Evolutionary conservation across 2,888 invertebrate genomes (phyloP).

Genomic region (Drosophila anomelani): DNA sequence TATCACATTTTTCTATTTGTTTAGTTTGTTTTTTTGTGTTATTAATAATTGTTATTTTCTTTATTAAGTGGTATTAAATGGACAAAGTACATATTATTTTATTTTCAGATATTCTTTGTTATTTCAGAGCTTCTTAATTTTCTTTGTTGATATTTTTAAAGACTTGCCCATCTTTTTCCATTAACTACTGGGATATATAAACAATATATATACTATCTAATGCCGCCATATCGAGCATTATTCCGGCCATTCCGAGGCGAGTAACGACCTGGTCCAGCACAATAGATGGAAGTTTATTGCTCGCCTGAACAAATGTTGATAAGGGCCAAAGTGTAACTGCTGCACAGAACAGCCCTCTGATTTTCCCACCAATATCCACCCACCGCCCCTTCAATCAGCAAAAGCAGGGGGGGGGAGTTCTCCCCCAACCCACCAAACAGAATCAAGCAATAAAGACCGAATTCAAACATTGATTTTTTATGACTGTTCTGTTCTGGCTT

Average conservation of each 20-base stretch:
- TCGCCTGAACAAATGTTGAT: slow-evolving; percentile 52
- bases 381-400: slow-evolving; percentile 13
- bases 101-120: neutral
- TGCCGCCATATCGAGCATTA: slow-evolving; percentile 2
- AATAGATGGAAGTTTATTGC: slow-evolving; percentile 54
- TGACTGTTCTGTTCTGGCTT: slow-evolving; percentile 12
- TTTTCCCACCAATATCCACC: slow-evolving; percentile 12
- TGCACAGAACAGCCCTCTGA: slow-evolving; percentile 2
- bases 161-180: neutral
- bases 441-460: slow-evolving; percentile 34
- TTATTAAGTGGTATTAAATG: neutral
- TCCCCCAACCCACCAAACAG: slow-evolving; percentile 10
- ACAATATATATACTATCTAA: slow-evolving; percentile 2
- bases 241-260: slow-evolving; percentile 3
- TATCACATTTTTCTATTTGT: neutral
- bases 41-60: neutral
- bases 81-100: neutral
- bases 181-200: neutral
- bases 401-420: neutral
- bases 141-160: neutral
- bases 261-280: slow-evolving; percentile 40
- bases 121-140: neutral
- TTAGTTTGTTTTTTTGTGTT: neutral
- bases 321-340: slow-evolving; percentile 33
- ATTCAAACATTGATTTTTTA: slow-evolving; percentile 51